A percentile compares a stretch with the other conserved stretches of the same genome.
These are phyloP conservation scores for Andrena dorsata DNA, from an alignment of 2,888 invertebrate species.

Conservation along the genomic window DNA sequence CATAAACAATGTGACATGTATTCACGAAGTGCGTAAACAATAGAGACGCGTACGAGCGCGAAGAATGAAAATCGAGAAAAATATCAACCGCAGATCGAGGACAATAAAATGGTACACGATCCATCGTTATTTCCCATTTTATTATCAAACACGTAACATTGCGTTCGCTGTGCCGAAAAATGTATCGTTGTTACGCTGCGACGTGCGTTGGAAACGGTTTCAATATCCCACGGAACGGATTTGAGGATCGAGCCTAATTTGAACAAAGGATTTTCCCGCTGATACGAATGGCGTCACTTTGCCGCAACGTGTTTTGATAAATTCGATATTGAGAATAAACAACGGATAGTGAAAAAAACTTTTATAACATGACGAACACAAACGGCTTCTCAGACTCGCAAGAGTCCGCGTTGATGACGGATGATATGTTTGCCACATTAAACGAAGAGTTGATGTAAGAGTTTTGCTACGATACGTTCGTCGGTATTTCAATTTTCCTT, in stretches of 20 bases:
- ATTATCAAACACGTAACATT: neutral
- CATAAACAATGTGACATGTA: slow-evolving; percentile 52
- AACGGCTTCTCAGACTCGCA: slow-evolving; percentile 69
- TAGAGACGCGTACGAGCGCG: neutral
- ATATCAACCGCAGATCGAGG: neutral
- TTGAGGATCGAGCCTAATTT: slow-evolving; percentile 42
- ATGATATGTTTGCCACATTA: slow-evolving; percentile 58
- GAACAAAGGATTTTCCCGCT: slow-evolving; percentile 54
- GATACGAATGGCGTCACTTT: slow-evolving; percentile 42
- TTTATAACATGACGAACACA: slow-evolving; percentile 55
- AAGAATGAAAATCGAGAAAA: neutral
- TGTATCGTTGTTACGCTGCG: neutral
- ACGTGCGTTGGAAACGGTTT: neutral
- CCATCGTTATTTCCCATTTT: neutral
- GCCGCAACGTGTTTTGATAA: neutral
- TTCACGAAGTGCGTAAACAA: neutral
- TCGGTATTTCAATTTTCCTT: neutral
- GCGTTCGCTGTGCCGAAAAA: neutral
- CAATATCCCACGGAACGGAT: neutral
- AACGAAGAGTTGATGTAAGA: slow-evolving; percentile 59
- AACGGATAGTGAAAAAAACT: slow-evolving; percentile 2
- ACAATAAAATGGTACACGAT: neutral
- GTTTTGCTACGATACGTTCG: neutral
- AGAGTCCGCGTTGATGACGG: slow-evolving; percentile 68
- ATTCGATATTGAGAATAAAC: neutral